These are phyloP conservation scores for Drosophila formosana DNA, from an alignment of 2,888 invertebrate species.

Conservation along the genomic window DNA sequence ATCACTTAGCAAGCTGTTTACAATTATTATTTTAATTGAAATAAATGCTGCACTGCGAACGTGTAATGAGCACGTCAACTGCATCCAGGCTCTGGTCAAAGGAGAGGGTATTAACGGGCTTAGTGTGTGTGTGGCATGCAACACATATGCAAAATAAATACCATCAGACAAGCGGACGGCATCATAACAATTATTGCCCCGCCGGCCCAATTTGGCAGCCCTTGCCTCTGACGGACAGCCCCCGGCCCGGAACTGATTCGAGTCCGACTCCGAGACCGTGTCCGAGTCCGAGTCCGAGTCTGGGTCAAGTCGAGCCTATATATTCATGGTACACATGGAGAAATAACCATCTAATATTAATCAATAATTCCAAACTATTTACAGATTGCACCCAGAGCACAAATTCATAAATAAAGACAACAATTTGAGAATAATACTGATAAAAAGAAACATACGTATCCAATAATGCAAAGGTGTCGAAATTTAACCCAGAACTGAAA, in stretches of 20 bases:
- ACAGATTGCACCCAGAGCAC: no score
- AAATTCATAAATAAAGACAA: no score
- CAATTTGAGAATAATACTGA: no score
- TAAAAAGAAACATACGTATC: no score
- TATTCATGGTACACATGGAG: not conserved
- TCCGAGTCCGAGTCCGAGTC: not conserved
- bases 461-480: no score
- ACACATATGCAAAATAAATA: conserved; percentile 78
- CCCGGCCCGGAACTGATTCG: not conserved
- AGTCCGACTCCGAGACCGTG: not conserved
- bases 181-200: conserved; percentile 78
- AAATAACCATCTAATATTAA: no score
- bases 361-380: no score
- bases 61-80: not conserved
- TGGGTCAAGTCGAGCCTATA: not conserved
- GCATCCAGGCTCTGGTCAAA: not conserved
- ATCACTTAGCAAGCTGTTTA: not conserved
- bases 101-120: conserved; percentile 1
- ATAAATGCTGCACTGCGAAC: not conserved
- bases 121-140: conserved; percentile 50
- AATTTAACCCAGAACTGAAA: no score
- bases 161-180: conserved; percentile 73
- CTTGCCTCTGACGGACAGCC: not conserved
- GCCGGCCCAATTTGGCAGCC: conserved; percentile 64
- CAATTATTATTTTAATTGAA: not conserved